phyloP scores from a whole-genome alignment of 2,888 invertebrate species.

The Bombylius major region DNA sequence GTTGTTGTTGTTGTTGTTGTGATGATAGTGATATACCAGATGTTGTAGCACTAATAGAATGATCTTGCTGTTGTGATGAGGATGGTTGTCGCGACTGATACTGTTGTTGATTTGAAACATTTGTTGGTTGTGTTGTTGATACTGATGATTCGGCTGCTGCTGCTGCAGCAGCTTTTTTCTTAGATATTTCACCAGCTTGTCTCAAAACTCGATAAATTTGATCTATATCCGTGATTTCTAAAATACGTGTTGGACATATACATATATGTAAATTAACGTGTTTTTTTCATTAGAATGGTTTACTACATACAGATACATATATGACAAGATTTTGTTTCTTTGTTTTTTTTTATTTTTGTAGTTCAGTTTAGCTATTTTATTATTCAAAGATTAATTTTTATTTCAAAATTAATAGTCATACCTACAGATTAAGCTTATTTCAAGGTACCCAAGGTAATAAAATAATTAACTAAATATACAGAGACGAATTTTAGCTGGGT shows the following conservation, averaged over 20 bases:
- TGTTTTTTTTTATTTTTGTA: background rate
- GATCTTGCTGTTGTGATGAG: slow-evolving; percentile 1
- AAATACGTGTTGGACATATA: background rate
- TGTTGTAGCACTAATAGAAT: too few relatives aligned
- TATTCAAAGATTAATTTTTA: too few relatives aligned
- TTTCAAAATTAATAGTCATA: too few relatives aligned
- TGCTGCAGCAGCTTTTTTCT: slow-evolving; percentile 30
- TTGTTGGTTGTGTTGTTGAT: slow-evolving; percentile 1
- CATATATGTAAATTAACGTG: background rate
- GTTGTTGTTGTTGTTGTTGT: slow-evolving; percentile 9
- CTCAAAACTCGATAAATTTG: slow-evolving; percentile 90
- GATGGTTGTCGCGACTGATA: background rate
- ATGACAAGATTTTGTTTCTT: background rate
- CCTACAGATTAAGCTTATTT: too few relatives aligned
- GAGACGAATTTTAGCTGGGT: too few relatives aligned
- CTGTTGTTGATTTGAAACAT: background rate
- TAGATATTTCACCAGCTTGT: slow-evolving; percentile 78
- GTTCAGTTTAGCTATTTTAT: too few relatives aligned
- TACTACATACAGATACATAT: background rate
- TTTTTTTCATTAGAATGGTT: background rate
- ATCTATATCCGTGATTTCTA: slow-evolving; percentile 56
- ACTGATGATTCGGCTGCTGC: slow-evolving; percentile 24
- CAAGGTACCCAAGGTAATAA: too few relatives aligned
- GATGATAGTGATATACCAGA: too few relatives aligned
- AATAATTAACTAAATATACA: too few relatives aligned